These are phyloP conservation scores for Ethmia dodecea DNA, from an alignment of 2,888 invertebrate species.

Conservation along the genomic window DNA sequence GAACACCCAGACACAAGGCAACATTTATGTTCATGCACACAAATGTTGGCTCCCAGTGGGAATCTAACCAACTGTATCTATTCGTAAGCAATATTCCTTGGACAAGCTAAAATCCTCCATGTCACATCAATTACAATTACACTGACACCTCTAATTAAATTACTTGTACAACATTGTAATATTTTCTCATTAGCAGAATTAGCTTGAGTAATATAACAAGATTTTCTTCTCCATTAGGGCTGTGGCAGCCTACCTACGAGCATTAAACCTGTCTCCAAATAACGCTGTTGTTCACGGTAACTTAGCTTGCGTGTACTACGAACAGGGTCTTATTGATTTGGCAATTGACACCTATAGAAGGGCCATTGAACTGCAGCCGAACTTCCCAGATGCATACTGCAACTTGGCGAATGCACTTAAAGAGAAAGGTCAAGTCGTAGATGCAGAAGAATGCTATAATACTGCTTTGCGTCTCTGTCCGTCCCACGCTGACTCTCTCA, in stretches of 20 bases:
- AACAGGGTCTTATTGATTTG: constrained; percentile 98
- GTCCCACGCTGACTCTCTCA: constrained; percentile 98
- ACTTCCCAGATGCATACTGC: constrained; percentile 99
- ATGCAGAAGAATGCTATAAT: constrained; percentile 99
- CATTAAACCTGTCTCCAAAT: constrained; percentile 97
- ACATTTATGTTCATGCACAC: too few species aligned
- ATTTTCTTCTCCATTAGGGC: constrained; percentile 82
- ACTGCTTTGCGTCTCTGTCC: constrained; percentile 96
- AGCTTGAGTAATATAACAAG: constrained; percentile 3
- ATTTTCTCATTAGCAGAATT: constrained; percentile 6
- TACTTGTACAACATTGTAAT: background rate
- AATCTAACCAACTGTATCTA: too few species aligned
- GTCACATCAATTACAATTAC: too few species aligned
- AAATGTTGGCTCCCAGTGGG: too few species aligned
- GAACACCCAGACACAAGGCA: too few species aligned
- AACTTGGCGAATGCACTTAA: constrained; percentile 99
- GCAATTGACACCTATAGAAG: constrained; percentile 98
- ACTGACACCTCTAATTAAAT: constrained; percentile 1
- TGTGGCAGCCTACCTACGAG: constrained; percentile 98
- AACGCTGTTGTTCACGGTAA: constrained; percentile 99
- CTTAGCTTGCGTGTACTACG: constrained; percentile 99
- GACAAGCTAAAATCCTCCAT: too few species aligned
- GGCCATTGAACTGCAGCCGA: constrained; percentile 98
- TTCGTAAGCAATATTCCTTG: too few species aligned
- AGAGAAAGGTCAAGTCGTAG: constrained; percentile 97